Percentiles rank a stretch among this genome's conserved stretches.
Conservation (phyloP, 2,888 invertebrate genomes). For the Drosophila mercatorum region DNA sequence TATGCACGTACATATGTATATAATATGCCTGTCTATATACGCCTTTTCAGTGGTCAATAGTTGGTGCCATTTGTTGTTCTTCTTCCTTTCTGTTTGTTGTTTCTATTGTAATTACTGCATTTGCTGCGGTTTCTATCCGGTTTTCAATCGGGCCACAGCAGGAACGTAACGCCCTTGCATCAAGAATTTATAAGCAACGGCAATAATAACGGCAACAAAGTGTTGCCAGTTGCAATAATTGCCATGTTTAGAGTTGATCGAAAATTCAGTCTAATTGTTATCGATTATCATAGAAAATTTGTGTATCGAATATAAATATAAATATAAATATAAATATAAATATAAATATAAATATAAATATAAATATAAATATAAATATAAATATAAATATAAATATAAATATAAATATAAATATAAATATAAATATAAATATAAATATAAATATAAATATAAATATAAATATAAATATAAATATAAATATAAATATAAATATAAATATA, state of each 20-base stretch:
- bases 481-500: too few species aligned
- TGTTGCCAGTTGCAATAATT: background rate
- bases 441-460: background rate
- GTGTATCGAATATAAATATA: too few species aligned
- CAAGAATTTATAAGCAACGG: background rate
- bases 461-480: too few species aligned
- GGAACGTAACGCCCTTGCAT: slow-evolving; percentile 18
- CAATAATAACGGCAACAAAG: background rate
- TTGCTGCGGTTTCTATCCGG: slow-evolving; percentile 43
- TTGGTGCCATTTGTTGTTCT: slow-evolving; percentile 12
- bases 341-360: background rate
- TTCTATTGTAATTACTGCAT: slow-evolving; percentile 56
- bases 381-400: too few species aligned
- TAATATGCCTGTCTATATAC: background rate
- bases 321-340: too few species aligned
- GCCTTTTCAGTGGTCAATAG: background rate
- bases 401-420: too few species aligned
- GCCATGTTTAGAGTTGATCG: background rate
- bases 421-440: too few species aligned
- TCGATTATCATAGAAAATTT: background rate
- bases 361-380: too few species aligned
- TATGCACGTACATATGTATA: background rate
- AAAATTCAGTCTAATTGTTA: background rate
- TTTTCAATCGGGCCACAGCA: slow-evolving; percentile 40
- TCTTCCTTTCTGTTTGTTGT: slow-evolving; percentile 54